phyloP scores from a whole-genome alignment of 2,888 invertebrate genomes.

The Volucella zonaria region DNA sequence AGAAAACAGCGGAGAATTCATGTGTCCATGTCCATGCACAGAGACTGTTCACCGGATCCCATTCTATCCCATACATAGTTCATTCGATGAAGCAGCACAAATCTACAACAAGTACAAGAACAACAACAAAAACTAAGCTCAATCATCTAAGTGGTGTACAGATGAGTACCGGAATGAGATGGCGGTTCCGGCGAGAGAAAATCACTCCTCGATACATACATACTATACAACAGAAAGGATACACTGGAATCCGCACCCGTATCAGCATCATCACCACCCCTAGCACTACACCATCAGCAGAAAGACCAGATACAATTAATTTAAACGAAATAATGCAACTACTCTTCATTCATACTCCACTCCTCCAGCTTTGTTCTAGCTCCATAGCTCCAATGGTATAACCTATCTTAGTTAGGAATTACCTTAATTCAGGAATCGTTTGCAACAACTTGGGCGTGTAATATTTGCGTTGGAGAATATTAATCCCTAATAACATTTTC shows the following conservation, averaged over 20 bases:
- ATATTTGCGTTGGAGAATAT: conserved; percentile 71
- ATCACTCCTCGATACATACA: conserved; percentile 34
- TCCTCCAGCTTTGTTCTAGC: background rate
- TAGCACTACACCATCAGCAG: conserved; percentile 30
- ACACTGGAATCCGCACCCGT: background rate
- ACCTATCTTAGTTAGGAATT: background rate
- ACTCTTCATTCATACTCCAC: background rate
- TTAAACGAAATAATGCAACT: conserved; percentile 66
- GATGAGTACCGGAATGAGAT: conserved; percentile 46
- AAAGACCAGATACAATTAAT: conserved; percentile 62
- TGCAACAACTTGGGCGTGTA: conserved; percentile 69
- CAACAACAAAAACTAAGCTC: conserved; percentile 59
- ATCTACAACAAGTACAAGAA: conserved; percentile 35
- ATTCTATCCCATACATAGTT: conserved; percentile 3
- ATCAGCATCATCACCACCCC: no score
- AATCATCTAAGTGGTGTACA: conserved; percentile 71
- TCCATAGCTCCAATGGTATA: no score
- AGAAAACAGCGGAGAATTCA: conserved; percentile 57
- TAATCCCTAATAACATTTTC: conserved; percentile 60
- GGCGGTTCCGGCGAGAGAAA: conserved; percentile 43
- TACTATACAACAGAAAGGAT: conserved; percentile 38
- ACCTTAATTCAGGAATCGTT: conserved; percentile 48
- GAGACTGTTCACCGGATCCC: conserved; percentile 55
- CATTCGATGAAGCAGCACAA: conserved; percentile 55
- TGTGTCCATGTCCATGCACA: conserved; percentile 72